These are phyloP conservation scores for Phylloscopus whistleri DNA, from an alignment of 2,113 vertebrate genomes.

Conservation along the genomic window DNA sequence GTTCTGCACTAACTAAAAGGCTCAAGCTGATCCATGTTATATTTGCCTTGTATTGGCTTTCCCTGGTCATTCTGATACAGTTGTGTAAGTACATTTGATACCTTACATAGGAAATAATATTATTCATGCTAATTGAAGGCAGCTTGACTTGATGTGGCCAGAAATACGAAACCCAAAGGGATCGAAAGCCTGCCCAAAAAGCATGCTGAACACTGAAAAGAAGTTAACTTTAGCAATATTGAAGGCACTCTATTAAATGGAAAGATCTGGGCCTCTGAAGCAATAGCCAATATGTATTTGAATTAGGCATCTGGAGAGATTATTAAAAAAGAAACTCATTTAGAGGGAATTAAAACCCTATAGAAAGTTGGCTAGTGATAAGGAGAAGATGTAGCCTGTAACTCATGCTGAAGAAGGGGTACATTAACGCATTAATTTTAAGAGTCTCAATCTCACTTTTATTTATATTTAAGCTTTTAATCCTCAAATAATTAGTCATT, in stretches of 20 bases:
- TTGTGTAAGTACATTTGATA: background rate
- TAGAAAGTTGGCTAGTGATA: conserved; percentile 41
- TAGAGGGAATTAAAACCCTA: background rate
- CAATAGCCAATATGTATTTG: background rate
- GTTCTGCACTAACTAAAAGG: background rate
- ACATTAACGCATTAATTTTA: conserved; percentile 58
- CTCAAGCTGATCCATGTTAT: background rate
- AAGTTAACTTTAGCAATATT: background rate
- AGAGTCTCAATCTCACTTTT: conserved; percentile 62
- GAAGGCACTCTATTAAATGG: background rate
- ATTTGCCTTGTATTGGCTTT: background rate
- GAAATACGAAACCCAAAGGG: background rate
- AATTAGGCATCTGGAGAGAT: conserved; percentile 56
- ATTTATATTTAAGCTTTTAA: conserved; percentile 76
- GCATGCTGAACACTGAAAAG: background rate
- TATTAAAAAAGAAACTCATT: conserved; percentile 33
- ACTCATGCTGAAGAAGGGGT: conserved; percentile 29
- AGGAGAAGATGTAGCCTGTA: conserved; percentile 19
- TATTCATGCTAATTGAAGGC: background rate
- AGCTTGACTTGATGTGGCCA: background rate
- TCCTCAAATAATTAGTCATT: conserved; percentile 72
- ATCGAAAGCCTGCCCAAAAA: background rate
- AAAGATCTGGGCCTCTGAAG: conserved; percentile 21
- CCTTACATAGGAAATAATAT: background rate
- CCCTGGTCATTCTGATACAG: background rate